phyloP scores from a whole-genome alignment of 2,797 vertebrate genomes.

The Arremon aurantiirostris region DNA sequence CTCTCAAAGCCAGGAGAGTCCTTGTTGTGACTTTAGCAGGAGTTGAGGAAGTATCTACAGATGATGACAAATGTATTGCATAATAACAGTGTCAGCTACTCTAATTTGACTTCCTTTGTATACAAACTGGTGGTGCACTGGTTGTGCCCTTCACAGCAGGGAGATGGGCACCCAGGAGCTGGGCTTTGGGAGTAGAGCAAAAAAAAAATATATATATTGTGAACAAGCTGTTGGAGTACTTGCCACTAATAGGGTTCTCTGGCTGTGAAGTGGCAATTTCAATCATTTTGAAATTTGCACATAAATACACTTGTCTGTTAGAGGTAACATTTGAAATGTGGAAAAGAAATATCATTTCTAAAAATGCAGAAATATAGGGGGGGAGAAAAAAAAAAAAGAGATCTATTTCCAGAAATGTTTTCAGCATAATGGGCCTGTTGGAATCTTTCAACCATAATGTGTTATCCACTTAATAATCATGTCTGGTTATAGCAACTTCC shows the following conservation, averaged over 20 bases:
- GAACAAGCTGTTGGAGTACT: neutral
- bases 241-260: neutral
- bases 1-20: neutral
- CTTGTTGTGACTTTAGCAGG: neutral
- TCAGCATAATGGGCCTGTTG: neutral
- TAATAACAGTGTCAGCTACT: neutral
- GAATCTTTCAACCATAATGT: slow-evolving; percentile 17
- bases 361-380: neutral
- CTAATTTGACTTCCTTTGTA: rapidly evolving
- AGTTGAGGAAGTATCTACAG: neutral
- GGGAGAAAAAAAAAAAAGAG: rapidly evolving
- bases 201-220: neutral
- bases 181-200: neutral
- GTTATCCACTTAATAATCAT: slow-evolving; percentile 16
- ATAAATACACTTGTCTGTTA: slow-evolving; percentile 1
- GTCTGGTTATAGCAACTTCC: slow-evolving; percentile 11
- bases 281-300: neutral
- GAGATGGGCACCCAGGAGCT: neutral
- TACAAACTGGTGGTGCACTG: rapidly evolving
- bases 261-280: neutral
- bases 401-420: slow-evolving; percentile 8
- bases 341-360: neutral
- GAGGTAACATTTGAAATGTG: neutral
- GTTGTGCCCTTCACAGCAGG: neutral
- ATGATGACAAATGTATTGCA: neutral